A percentile compares a stretch with the other conserved stretches of the same genome.
phyloP scores from a whole-genome alignment of 2,888 invertebrate species.

The Coelinius sp. region DNA sequence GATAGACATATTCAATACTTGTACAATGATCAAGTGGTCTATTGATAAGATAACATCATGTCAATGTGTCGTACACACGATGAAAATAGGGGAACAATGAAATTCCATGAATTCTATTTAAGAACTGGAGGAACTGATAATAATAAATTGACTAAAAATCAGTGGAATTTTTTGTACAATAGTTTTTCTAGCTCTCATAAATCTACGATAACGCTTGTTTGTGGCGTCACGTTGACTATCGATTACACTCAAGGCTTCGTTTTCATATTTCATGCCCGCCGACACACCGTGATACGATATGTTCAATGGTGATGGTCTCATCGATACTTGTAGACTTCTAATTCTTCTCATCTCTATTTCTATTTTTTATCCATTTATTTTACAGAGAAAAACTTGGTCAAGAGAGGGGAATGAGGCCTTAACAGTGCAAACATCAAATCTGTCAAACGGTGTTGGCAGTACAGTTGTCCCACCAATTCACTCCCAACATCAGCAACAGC shows the following conservation, averaged over 20 bases:
- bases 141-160: not conserved
- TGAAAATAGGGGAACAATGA: too few relatives aligned
- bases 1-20: too few relatives aligned
- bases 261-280: constrained; percentile 61
- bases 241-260: constrained; percentile 59
- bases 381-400: constrained; percentile 77
- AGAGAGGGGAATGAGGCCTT: constrained; percentile 76
- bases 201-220: constrained; percentile 52
- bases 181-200: constrained; percentile 29
- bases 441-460: constrained; percentile 73
- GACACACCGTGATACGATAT: constrained; percentile 38
- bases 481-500: constrained; percentile 60
- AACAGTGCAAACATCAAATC: constrained; percentile 66
- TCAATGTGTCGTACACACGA: not conserved
- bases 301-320: constrained; percentile 29
- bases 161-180: not conserved
- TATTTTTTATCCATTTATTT: constrained; percentile 37
- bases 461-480: constrained; percentile 66
- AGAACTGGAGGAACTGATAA: not conserved
- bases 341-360: not conserved
- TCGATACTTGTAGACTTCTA: constrained; percentile 24
- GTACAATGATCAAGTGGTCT: too few relatives aligned
- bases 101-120: not conserved
- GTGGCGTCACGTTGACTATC: constrained; percentile 57
- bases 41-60: not conserved